phyloP scores from a whole-genome alignment of 2,113 vertebrate species.

The Choloepus hoffmanni region DNA sequence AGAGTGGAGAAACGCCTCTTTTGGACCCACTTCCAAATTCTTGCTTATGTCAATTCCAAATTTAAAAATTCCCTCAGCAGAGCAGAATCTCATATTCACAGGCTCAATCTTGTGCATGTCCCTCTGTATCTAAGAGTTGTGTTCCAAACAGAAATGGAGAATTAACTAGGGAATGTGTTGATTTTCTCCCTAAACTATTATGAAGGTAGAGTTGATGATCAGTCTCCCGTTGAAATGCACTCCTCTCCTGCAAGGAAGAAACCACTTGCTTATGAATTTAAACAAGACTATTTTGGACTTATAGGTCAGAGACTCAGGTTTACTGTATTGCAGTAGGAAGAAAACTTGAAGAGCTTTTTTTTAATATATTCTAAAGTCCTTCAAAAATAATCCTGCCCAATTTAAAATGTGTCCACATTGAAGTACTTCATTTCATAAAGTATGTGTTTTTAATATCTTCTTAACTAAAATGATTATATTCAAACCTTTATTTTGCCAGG shows the following conservation, averaged over 20 bases:
- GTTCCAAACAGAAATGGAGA: conserved; percentile 9
- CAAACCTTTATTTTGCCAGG: conserved; percentile 21
- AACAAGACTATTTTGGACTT: background rate
- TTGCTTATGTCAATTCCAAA: background rate
- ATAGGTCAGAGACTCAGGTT: background rate
- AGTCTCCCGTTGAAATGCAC: background rate
- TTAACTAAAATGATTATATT: conserved; percentile 11
- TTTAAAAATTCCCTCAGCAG: background rate
- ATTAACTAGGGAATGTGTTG: background rate
- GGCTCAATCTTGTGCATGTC: background rate
- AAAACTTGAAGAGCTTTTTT: conserved; percentile 28
- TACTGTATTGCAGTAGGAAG: conserved; percentile 1
- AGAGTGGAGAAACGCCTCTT: background rate
- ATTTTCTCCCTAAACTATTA: background rate
- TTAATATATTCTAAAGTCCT: conserved; percentile 31
- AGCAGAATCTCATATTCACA: background rate
- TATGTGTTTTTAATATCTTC: conserved; percentile 1
- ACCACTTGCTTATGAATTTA: conserved; percentile 21
- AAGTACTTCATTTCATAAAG: conserved; percentile 22
- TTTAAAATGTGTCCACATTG: conserved; percentile 19
- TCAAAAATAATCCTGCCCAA: conserved; percentile 47
- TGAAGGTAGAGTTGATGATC: background rate
- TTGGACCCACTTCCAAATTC: background rate
- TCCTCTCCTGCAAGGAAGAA: background rate
- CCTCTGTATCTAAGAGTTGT: background rate